Evolutionary conservation across 1,140 invertebrate genomes (phyloP), one percentile per base, ranked within the genome.

Genomic region (Lordiphosa mommai): DNA sequence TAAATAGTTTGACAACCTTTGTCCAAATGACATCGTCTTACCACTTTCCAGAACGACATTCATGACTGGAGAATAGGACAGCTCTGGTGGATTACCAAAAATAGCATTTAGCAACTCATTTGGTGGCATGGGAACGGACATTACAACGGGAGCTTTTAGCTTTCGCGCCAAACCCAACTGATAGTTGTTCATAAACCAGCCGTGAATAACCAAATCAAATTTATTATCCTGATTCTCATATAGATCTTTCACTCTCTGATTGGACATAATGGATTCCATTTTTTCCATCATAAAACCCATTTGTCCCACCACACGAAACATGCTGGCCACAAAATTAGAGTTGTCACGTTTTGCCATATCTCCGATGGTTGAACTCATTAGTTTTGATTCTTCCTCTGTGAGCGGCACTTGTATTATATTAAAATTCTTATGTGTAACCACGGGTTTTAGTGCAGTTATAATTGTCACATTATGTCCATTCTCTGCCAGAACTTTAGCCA

Each of bases 401-500:
- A 68, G 50, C 0, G 61, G 58, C 27, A 74, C 56, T 2, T 52
- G 13, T n/a, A 74, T 66, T 5, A 58, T 6, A 5, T 56, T 41
- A 9, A 73, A 61, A 3, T 65, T 49, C 5, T 56, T 40, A 8
- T 69, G 61, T 4, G 8, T 56, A 1, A 69, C 20, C 29, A 53
- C 44, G 4, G 65, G 57, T 23, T 59, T 49, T 6, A 57, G 14
- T 1, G 43, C 9, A 3, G 52, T 44, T 0, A 79, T 57, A 3
- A 79, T 52, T 0, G 74, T 79, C 4, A 79, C 52, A 50, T 79
- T 63, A 20, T 79, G 74, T 1, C 71, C 71, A 8, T 36, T 7
- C 14, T 79, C 71, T 0, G 66, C 70, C 7, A 79, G 32, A 9
- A 49, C 32, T 34, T 49, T 47, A 0, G 29, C 43, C 16, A 72